A percentile compares a stretch with the other conserved stretches of the same genome.
phyloP scores from a whole-genome alignment of 2,888 invertebrate genomes.

The Caenorhabditis becei region DNA sequence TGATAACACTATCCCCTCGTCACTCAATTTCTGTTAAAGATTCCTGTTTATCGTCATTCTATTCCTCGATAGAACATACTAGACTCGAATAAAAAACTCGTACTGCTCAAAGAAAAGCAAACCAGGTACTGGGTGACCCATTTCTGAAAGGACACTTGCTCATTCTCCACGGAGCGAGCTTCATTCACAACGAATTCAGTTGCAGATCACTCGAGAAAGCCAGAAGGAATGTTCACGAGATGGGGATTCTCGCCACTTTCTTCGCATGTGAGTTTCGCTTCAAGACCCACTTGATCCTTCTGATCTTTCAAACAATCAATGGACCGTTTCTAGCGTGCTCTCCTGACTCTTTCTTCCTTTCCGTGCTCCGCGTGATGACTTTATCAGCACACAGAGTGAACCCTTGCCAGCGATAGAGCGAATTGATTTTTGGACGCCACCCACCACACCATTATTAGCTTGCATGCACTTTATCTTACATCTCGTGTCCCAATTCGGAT shows the following conservation, averaged over 20 bases:
- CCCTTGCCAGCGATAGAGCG: background rate
- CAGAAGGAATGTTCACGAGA: background rate
- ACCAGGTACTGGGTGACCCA: no score
- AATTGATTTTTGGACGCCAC: slow-evolving; percentile 19
- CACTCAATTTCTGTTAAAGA: background rate
- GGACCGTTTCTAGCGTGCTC: slow-evolving; percentile 37
- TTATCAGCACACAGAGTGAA: slow-evolving; percentile 17
- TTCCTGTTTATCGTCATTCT: no score
- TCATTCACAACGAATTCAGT: background rate
- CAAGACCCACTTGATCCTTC: background rate
- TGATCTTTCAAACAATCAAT: background rate
- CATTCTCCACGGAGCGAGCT: no score
- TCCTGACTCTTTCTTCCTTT: slow-evolving; percentile 16
- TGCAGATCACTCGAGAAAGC: background rate
- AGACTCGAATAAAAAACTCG: background rate
- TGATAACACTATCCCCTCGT: slow-evolving; percentile 15
- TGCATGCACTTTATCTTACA: background rate
- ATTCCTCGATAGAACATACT: background rate
- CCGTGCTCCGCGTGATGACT: slow-evolving; percentile 37
- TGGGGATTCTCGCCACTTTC: slow-evolving; percentile 30
- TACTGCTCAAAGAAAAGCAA: no score
- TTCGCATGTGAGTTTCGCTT: slow-evolving; percentile 37
- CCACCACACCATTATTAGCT: slow-evolving; percentile 1
- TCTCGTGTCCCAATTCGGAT: background rate
- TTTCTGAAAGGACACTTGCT: no score